These are phyloP conservation scores for Pluvianellus socialis DNA, from an alignment of 2,113 vertebrate species.

Conservation along the genomic window DNA sequence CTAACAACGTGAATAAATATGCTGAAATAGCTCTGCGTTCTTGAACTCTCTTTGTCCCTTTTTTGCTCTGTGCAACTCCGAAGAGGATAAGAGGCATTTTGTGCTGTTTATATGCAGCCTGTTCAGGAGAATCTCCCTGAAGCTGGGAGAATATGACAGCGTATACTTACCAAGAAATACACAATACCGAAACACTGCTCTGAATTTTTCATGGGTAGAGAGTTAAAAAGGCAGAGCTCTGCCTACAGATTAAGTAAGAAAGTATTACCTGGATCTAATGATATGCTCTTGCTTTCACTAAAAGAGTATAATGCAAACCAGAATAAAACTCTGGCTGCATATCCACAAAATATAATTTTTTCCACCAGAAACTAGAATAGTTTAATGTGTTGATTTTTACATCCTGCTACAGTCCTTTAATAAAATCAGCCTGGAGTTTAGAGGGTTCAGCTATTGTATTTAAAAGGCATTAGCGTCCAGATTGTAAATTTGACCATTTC, in stretches of 20 bases:
- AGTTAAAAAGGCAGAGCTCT: neutral
- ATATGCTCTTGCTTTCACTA: neutral
- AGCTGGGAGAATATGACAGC: neutral
- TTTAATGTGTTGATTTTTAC: conserved; percentile 27
- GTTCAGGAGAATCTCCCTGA: neutral
- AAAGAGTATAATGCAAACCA: conserved; percentile 38
- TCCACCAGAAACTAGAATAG: conserved; percentile 14
- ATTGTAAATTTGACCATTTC: neutral
- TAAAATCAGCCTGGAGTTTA: conserved; percentile 18
- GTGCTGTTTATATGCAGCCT: neutral
- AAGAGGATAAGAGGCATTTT: neutral
- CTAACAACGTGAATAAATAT: neutral
- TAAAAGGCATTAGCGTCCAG: neutral
- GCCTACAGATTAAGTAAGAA: neutral
- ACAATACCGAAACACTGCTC: neutral
- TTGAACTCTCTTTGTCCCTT: neutral
- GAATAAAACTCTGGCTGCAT: neutral
- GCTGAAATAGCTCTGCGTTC: neutral
- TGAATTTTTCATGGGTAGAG: neutral
- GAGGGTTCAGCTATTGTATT: neutral
- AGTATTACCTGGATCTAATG: conserved; percentile 26
- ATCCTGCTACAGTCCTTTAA: neutral
- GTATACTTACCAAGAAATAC: neutral
- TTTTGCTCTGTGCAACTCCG: neutral
- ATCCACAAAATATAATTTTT: neutral